phyloP scores from a whole-genome alignment of 2,113 vertebrate species.

The Cavia porcellus region DNA sequence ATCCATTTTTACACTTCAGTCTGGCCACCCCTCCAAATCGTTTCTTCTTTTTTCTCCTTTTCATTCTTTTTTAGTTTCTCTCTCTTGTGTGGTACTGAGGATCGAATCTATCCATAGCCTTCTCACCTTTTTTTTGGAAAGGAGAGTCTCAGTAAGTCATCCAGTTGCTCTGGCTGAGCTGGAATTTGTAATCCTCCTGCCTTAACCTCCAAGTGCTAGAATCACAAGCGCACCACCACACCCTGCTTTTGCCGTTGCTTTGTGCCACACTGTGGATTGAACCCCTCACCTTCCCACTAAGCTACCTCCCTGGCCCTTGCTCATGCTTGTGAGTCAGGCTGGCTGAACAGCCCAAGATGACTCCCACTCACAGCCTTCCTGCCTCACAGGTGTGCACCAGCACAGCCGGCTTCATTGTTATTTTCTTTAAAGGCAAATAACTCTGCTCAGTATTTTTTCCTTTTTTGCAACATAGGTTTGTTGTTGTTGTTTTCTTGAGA shows the following conservation, averaged over 20 bases:
- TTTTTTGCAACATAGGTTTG: background rate
- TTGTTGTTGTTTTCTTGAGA: background rate
- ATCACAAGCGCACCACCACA: background rate
- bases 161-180: background rate
- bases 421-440: background rate
- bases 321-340: background rate
- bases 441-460: background rate
- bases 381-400: background rate
- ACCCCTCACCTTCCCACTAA: background rate
- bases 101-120: background rate
- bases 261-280: background rate
- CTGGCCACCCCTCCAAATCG: background rate
- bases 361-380: background rate
- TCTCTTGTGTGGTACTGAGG: background rate
- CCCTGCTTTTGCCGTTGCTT: background rate
- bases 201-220: background rate
- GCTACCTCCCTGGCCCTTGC: background rate
- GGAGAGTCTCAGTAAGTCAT: background rate
- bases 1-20: background rate
- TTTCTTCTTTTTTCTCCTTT: background rate
- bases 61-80: background rate
- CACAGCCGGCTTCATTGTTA: background rate
- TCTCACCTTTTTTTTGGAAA: background rate
- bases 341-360: background rate
- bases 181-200: background rate